Conservation (phyloP, 64 coral and sea anemone genomes). For the Orbicella faveolata region DNA sequence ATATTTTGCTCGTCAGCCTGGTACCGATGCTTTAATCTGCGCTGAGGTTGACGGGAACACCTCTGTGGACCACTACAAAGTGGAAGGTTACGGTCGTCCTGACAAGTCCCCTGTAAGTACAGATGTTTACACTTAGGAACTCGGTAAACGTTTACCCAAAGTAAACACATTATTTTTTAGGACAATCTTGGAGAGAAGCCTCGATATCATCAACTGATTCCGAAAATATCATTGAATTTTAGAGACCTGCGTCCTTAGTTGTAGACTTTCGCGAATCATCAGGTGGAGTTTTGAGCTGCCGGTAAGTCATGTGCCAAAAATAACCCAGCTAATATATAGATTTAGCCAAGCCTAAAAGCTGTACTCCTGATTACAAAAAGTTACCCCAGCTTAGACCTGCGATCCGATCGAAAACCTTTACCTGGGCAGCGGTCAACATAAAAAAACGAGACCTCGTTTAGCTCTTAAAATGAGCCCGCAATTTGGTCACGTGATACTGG, state of each 20-base stretch:
- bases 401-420: no score
- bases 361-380: no score
- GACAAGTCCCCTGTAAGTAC: slow-evolving; percentile 48
- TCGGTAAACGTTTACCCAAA: no score
- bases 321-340: no score
- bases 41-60: not conserved
- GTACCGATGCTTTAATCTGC: slow-evolving; percentile 73
- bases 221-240: not conserved
- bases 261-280: not conserved
- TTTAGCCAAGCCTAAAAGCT: not conserved
- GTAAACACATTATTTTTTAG: no score
- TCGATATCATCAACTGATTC: not conserved
- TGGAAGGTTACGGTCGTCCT: slow-evolving; percentile 43
- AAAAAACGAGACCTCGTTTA: no score
- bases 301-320: not conserved
- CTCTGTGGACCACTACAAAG: slow-evolving; percentile 58
- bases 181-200: no score
- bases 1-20: slow-evolving; percentile 27
- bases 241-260: slow-evolving; percentile 36
- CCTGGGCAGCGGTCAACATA: no score
- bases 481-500: no score
- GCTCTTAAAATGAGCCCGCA: no score
- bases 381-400: no score
- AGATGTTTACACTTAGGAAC: not conserved
- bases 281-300: not conserved